phyloP scores from a whole-genome alignment of 2,888 invertebrate species.

The Apodemia duryi region DNA sequence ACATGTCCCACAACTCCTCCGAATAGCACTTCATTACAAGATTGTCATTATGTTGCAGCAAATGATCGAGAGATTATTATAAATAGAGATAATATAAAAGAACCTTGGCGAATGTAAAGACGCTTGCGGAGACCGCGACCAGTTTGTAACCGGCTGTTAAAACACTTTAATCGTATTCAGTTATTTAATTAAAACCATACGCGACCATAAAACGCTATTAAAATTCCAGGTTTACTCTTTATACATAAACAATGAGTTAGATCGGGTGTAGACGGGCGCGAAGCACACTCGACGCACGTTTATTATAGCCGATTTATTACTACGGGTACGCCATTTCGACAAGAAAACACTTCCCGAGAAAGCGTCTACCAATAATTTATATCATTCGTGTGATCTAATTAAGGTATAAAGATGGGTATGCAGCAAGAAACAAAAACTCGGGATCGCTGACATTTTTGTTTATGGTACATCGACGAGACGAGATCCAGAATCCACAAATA shows the following conservation, averaged over 20 bases:
- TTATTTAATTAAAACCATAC: constrained; percentile 59
- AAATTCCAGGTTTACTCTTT: constrained; percentile 74
- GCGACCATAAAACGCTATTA: constrained; percentile 61
- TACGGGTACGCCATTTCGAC: constrained; percentile 49
- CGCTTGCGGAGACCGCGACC: constrained; percentile 47
- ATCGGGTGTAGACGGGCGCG: constrained; percentile 74
- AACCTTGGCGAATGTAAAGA: constrained; percentile 64
- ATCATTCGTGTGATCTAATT: constrained; percentile 77
- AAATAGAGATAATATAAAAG: constrained; percentile 66
- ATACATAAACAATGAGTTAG: constrained; percentile 80
- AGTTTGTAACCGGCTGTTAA: constrained; percentile 41
- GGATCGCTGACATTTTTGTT: constrained; percentile 81
- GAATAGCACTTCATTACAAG: constrained; percentile 72
- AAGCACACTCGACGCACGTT: constrained; percentile 73
- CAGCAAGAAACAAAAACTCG: constrained; percentile 78
- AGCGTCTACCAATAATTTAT: constrained; percentile 70
- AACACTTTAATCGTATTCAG: constrained; percentile 45
- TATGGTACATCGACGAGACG: constrained; percentile 76
- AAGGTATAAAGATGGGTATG: constrained; percentile 72
- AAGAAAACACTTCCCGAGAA: constrained; percentile 53
- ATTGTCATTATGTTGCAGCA: constrained; percentile 75
- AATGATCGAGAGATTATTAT: constrained; percentile 72
- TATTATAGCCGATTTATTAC: constrained; percentile 72
- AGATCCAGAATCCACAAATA: constrained; percentile 78
- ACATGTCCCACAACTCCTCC: constrained; percentile 73